Evolutionary conservation across 2,888 invertebrate genomes (phyloP).

Genomic region (Nipponacmea schrenckii): DNA sequence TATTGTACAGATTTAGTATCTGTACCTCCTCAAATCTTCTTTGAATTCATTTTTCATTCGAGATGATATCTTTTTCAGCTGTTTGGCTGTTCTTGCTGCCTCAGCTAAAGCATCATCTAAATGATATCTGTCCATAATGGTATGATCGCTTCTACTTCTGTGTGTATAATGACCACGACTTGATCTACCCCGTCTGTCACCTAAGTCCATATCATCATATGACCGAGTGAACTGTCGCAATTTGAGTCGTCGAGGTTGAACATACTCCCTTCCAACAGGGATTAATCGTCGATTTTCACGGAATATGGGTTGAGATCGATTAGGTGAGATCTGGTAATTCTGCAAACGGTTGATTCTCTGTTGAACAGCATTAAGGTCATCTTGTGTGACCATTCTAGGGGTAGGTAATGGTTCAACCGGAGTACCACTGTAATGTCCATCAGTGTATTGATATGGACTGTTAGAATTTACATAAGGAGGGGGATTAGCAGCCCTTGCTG

Average conservation of each 20-base stretch:
- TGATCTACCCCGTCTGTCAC: slow-evolving; percentile 21
- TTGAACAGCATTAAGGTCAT: slow-evolving; percentile 52
- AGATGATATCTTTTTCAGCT: slow-evolving; percentile 54
- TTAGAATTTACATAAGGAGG: slow-evolving; percentile 9
- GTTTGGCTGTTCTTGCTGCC: slow-evolving; percentile 49
- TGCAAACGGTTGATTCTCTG: slow-evolving; percentile 50
- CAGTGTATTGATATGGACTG: background rate
- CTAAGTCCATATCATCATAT: slow-evolving; percentile 46
- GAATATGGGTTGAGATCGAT: slow-evolving; percentile 38
- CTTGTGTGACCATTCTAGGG: slow-evolving; percentile 46
- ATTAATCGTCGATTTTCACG: slow-evolving; percentile 20
- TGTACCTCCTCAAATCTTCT: slow-evolving; percentile 46
- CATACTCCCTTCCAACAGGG: slow-evolving; percentile 39
- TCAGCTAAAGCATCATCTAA: slow-evolving; percentile 51
- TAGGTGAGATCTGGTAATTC: slow-evolving; percentile 48
- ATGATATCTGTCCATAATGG: slow-evolving; percentile 42
- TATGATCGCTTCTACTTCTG: slow-evolving; percentile 17
- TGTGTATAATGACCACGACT: slow-evolving; percentile 30
- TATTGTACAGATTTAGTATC: background rate
- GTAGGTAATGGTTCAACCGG: background rate
- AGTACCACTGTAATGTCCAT: background rate
- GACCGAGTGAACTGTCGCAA: slow-evolving; percentile 44
- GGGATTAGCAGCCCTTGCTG: slow-evolving; percentile 12
- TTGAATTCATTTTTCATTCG: slow-evolving; percentile 56
- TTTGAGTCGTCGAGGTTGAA: slow-evolving; percentile 29